Evolutionary conservation across 2,113 vertebrate species (phyloP).

Genomic region (Arvicanthis niloticus): DNA sequence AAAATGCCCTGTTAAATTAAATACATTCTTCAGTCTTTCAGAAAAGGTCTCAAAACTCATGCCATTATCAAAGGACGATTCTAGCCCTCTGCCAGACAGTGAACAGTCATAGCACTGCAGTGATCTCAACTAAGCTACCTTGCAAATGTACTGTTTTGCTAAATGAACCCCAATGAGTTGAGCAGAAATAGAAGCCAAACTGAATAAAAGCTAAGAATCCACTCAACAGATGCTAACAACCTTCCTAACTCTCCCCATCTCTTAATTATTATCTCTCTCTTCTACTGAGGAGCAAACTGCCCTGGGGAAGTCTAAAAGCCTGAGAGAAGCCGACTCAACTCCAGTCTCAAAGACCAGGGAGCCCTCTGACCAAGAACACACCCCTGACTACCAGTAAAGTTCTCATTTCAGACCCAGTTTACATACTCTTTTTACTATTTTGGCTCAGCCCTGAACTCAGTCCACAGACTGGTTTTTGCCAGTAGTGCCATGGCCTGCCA

Average conservation of each 20-base stretch:
- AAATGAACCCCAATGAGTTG: background rate
- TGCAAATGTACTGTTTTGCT: background rate
- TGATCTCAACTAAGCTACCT: background rate
- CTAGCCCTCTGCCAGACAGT: background rate
- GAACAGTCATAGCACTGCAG: background rate
- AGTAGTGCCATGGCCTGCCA: background rate
- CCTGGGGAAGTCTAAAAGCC: background rate
- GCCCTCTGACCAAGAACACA: background rate
- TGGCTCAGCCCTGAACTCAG: background rate
- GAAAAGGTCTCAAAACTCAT: background rate
- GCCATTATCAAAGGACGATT: background rate
- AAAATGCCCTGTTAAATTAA: background rate
- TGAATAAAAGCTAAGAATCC: background rate
- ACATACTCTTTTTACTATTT: background rate
- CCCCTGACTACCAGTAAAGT: background rate
- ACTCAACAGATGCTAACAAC: background rate
- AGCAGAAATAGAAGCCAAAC: background rate
- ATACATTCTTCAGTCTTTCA: background rate
- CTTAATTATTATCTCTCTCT: conserved; percentile 1
- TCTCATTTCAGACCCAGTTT: background rate
- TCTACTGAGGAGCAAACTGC: background rate
- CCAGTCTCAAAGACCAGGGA: background rate
- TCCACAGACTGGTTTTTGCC: background rate
- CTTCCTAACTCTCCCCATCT: conserved; percentile 3
- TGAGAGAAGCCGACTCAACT: background rate